Percentiles rank a stretch among this genome's conserved stretches.
These are phyloP conservation scores for Patella pellucida DNA, from an alignment of 2,888 invertebrate genomes.

Conservation along the genomic window DNA sequence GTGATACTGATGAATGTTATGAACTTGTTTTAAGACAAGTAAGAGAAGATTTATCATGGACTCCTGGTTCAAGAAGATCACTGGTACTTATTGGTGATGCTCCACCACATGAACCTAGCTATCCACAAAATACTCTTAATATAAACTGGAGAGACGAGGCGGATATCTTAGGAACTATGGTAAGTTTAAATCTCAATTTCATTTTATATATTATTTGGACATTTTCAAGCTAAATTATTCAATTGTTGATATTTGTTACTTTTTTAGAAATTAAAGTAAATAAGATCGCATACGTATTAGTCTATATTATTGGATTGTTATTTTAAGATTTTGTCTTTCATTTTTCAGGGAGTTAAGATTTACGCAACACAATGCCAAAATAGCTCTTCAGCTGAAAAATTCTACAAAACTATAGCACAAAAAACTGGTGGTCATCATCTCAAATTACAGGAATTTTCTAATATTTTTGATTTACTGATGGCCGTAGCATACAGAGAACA, in stretches of 20 bases:
- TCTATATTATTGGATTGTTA: no score
- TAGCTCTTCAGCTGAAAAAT: conserved; percentile 31
- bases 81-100: conserved; percentile 67
- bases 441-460: conserved; percentile 54
- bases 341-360: conserved; percentile 49
- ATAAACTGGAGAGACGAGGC: conserved; percentile 61
- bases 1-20: conserved; percentile 66
- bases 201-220: not conserved
- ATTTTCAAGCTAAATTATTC: no score
- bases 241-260: no score
- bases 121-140: conserved; percentile 47
- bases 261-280: no score
- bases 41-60: conserved; percentile 60
- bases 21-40: conserved; percentile 65
- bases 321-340: not conserved
- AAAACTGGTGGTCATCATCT: conserved; percentile 58
- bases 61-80: conserved; percentile 57
- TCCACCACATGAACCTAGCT: conserved; percentile 56
- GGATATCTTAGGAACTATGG: conserved; percentile 41
- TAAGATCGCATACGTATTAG: no score
- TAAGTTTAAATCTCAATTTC: no score
- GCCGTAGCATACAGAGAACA: conserved; percentile 65
- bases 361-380: conserved; percentile 48
- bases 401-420: conserved; percentile 54
- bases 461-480: conserved; percentile 66